Evolutionary conservation across 2,797 vertebrate species (phyloP), one percentile per base, ranked within the genome.

Genomic region (Pagetopsis macropterus): DNA sequence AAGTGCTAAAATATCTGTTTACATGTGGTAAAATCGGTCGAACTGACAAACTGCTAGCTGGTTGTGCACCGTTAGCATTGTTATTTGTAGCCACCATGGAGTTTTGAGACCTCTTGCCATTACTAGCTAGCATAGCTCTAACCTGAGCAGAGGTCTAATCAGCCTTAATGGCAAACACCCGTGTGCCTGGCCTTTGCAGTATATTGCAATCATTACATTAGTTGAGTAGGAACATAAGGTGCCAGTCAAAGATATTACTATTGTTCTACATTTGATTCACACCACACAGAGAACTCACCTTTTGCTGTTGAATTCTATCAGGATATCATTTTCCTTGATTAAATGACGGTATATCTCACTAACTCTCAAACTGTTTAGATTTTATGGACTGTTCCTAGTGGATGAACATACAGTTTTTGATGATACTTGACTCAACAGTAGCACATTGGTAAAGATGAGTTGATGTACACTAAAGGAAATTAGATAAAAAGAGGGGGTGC

Each of bases 401-500:
- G 19, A 21, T 52, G 44, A 58, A 63, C 5, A 56, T 44, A 16
- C 1, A 52, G 23, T 56, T 59, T 23, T n/a, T 70, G 43, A 9
- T 48, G 27, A 27, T 55, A 70, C 17, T 65, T 67, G 23, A 69
- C 63, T 74, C 66, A 65, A 33, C 16, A 62, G 13, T 14, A 46
- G 55, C 4, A 77, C 23, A 74, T 55, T 17, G 16, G 23, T 4
- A 33, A 49, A 63, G 76, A 50, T 21, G 14, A 58, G 72, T 52
- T 75, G 57, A 78, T 69, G 37, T 49, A 46, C 2, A 59, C 23
- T 55, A 72, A 37, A 75, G 31, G 58, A 72, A 75, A 72, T 56
- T 0, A 49, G 19, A 73, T 45, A 48, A 65, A 71, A 33, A 48
- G 27, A 66, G 51, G 66, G 45, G 12, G 40, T 68, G 55, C n/a